Base-by-base conservation (phyloP, 2,113 vertebrate species). In the Triplophysa siluroides region DNA sequence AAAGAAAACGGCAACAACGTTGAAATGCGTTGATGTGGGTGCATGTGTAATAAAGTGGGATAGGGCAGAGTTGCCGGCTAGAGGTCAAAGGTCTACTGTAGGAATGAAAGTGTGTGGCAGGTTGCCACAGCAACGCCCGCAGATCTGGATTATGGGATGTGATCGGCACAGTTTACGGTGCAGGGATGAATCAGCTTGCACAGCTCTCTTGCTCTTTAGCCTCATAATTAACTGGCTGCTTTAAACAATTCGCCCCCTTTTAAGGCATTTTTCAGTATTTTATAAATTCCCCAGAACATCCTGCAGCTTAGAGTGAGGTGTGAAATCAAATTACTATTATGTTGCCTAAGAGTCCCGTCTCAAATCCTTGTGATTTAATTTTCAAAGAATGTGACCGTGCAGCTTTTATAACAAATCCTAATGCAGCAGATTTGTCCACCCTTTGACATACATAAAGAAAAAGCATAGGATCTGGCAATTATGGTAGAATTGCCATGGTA, bases 291-390 rank as follows among this genome's bases (percentile, higher is more conserved):
- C 66, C 33, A 29, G 66, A 67, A 71, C 61, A 62, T 74, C 65
- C 69, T 60, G 50, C 50, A 78, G 75, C 58, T 83, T 65, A 77
- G 38, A 29, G 16, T 14, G 21, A 83, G 78, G 81, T 76, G 79
- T 83, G 84, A 81, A 81, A 85, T 81, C 61, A 83, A 85, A 76
- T 75, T 76, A 33, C 26, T 60, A 79, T 78, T 79, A 82, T 65
- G 74, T 77, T 23, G 45, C 62, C 65, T 74, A 60, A 74, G 77
- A 80, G 64, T 62, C 68, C 69, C 52, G 45, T 78, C 80, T 78
- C 68, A 68, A 67, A 67, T 83, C 79, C 74, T 62, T 21, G 70
- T 68, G 47, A 10, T 78, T 75, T 58, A 65, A 67, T 77, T 82
- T 80, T 72, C 12, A 64, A 66, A 72, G 1, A 79, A 67, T 77